Conservation (phyloP, 2,888 invertebrate genomes). For the Sphaerophoria taeniata region DNA sequence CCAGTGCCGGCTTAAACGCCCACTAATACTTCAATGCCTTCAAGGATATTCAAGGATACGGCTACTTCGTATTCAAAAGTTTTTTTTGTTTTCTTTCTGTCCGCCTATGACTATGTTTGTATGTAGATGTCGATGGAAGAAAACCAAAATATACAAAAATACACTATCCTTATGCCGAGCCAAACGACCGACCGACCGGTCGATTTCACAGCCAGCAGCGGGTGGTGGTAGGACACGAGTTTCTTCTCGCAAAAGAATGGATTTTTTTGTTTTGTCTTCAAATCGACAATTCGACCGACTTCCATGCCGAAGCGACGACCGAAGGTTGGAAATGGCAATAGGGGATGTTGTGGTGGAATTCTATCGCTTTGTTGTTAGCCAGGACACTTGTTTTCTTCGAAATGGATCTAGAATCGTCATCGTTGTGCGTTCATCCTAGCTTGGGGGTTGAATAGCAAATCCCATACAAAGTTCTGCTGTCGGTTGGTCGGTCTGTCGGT, state of each 20-base stretch:
- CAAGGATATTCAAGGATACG: slow-evolving; percentile 48
- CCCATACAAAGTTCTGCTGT: slow-evolving; percentile 28
- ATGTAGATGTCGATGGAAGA: slow-evolving; percentile 8
- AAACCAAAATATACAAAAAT: background rate
- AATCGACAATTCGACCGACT: background rate
- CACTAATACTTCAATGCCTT: slow-evolving; percentile 46
- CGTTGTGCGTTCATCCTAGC: background rate
- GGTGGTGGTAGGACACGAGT: slow-evolving; percentile 7
- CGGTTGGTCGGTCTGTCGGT: slow-evolving; percentile 25
- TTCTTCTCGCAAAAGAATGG: slow-evolving; percentile 48
- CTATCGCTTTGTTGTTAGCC: background rate
- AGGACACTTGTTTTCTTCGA: slow-evolving; percentile 47
- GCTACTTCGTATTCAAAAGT: slow-evolving; percentile 44
- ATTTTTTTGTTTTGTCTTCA: slow-evolving; percentile 28
- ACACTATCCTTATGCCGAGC: slow-evolving; percentile 24
- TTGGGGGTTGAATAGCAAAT: slow-evolving; percentile 52
- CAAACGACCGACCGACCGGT: slow-evolving; percentile 3
- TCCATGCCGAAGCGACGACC: background rate
- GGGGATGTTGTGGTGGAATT: slow-evolving; percentile 11
- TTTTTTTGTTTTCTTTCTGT: background rate
- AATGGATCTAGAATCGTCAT: slow-evolving; percentile 11
- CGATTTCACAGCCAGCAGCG: slow-evolving; percentile 4
- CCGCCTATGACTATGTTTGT: too few species aligned
- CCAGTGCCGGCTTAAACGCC: slow-evolving; percentile 17
- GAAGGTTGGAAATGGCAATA: background rate